A percentile compares a stretch with the other conserved stretches of the same genome.
phyloP scores from a whole-genome alignment of 2,888 invertebrate species.

The Corbicula japonica region DNA sequence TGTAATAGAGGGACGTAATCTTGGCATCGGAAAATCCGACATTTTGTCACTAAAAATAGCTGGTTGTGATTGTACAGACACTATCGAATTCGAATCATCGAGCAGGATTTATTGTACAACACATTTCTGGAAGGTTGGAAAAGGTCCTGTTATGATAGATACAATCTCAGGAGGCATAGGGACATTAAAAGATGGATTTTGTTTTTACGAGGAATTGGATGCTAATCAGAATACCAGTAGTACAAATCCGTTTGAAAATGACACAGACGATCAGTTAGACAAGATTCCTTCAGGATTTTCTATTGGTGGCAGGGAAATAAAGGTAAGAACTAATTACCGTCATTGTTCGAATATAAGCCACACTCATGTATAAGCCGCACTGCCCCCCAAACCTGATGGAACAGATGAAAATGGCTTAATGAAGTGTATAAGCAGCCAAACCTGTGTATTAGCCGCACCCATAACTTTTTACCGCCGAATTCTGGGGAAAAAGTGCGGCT shows the following conservation, averaged over 20 bases:
- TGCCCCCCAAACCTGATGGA: too few species aligned
- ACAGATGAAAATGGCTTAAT: too few species aligned
- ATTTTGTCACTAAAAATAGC: constrained; percentile 82
- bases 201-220: constrained; percentile 73
- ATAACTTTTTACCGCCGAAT: too few species aligned
- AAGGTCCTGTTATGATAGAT: constrained; percentile 82
- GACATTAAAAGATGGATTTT: constrained; percentile 76
- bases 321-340: too few species aligned
- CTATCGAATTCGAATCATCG: constrained; percentile 82
- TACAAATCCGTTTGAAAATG: constrained; percentile 61
- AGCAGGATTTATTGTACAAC: constrained; percentile 80
- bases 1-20: constrained; percentile 81
- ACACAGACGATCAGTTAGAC: constrained; percentile 16
- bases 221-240: constrained; percentile 53
- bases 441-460: too few species aligned
- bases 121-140: constrained; percentile 79
- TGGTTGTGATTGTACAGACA: constrained; percentile 82
- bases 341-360: too few species aligned
- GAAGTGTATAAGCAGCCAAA: too few species aligned
- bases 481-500: too few species aligned
- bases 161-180: constrained; percentile 84
- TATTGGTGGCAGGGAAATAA: constrained; percentile 64
- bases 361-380: too few species aligned
- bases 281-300: constrained; percentile 39
- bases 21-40: constrained; percentile 83